Conservation (phyloP, 2,113 vertebrate genomes). For the Lophotis ruficrista region DNA sequence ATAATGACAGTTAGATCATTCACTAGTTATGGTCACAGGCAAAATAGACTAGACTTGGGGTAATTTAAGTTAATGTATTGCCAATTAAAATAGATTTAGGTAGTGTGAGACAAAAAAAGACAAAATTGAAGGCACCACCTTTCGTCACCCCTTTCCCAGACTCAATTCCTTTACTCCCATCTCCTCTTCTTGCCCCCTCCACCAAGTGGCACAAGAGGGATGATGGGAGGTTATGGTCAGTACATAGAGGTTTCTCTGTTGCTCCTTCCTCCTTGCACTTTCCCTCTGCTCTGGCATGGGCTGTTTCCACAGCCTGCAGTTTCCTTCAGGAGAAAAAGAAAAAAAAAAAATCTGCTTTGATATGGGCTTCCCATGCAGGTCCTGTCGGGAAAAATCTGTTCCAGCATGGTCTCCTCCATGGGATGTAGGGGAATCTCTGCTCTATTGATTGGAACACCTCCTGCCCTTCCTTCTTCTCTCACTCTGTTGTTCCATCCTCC, state of each 20-base stretch:
- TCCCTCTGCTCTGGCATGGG: not conserved
- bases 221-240: not conserved
- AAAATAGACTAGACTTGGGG: not conserved
- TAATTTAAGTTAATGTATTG: not conserved
- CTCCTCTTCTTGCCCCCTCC: fast-evolving
- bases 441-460: not conserved
- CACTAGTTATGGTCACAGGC: not conserved
- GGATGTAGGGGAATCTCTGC: not conserved
- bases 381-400: not conserved
- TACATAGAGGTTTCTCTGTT: not conserved
- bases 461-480: not conserved
- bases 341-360: not conserved
- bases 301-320: not conserved
- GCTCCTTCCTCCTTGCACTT: not conserved
- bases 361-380: not conserved
- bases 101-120: not conserved
- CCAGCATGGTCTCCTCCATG: not conserved
- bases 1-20: not conserved
- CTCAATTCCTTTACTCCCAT: not conserved
- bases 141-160: not conserved
- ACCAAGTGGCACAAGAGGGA: not conserved
- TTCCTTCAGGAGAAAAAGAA: not conserved
- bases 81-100: not conserved
- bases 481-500: not conserved
- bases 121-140: not conserved